phyloP scores from a whole-genome alignment of 2,888 invertebrate genomes.

The Parelbella ahira region DNA sequence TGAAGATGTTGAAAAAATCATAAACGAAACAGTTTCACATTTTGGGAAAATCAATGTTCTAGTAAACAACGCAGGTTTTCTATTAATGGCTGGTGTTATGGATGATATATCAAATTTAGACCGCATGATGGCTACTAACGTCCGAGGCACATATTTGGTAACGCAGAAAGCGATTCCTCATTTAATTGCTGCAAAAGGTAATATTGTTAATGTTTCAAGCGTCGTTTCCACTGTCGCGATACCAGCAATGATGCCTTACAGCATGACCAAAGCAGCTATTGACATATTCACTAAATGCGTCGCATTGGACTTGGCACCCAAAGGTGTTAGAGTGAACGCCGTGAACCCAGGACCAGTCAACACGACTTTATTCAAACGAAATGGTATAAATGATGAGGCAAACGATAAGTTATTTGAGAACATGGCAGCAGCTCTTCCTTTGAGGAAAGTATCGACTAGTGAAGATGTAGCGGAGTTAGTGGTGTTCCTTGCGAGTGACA shows the following conservation, averaged over 20 bases:
- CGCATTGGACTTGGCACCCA: constrained; percentile 50
- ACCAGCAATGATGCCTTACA: constrained; percentile 50
- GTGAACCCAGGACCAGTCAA: constrained; percentile 61
- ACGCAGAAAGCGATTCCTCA: constrained; percentile 49
- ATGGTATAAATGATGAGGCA: constrained; percentile 46
- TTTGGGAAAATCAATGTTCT: constrained; percentile 53
- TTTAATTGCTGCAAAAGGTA: constrained; percentile 51
- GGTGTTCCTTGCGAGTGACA: constrained; percentile 54
- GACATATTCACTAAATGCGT: constrained; percentile 62
- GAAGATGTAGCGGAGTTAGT: constrained; percentile 58
- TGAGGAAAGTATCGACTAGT: constrained; percentile 44
- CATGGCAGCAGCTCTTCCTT: constrained; percentile 42
- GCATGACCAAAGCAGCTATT: constrained; percentile 62
- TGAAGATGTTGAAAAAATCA: constrained; percentile 47
- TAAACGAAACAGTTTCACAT: constrained; percentile 45
- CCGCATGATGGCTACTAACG: constrained; percentile 51
- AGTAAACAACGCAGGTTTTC: constrained; percentile 60
- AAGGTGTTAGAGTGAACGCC: constrained; percentile 58
- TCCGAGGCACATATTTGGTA: constrained; percentile 53
- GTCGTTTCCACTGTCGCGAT: constrained; percentile 47
- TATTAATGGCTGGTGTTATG: constrained; percentile 38
- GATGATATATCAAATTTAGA: constrained; percentile 48
- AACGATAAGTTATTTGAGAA: constrained; percentile 42
- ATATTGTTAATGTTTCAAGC: constrained; percentile 59
- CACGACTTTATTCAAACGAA: constrained; percentile 51